phyloP scores from a whole-genome alignment of 23 tunicate genomes.

The Oikopleura albicans region DNA sequence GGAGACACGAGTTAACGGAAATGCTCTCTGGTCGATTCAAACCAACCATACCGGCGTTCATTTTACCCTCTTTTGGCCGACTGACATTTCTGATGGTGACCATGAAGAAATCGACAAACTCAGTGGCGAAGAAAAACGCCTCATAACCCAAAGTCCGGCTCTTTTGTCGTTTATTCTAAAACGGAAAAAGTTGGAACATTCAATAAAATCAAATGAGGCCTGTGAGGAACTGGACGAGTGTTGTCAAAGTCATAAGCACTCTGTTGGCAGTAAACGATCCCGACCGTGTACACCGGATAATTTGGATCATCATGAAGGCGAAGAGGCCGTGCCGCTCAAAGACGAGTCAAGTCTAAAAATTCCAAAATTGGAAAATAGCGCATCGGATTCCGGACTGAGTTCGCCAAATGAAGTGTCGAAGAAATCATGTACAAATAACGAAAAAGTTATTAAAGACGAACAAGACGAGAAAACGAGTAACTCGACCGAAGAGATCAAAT shows the following conservation, averaged over 20 bases:
- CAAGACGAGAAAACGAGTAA: background rate
- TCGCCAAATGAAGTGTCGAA: background rate
- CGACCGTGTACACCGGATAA: background rate
- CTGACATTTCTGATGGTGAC: background rate
- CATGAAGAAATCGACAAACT: background rate
- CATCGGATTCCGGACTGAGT: background rate
- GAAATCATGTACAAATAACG: background rate
- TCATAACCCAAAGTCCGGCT: conserved; percentile 2
- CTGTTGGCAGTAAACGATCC: background rate
- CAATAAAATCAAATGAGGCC: background rate
- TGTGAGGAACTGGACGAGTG: background rate
- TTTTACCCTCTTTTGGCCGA: conserved; percentile 13
- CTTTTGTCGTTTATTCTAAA: background rate
- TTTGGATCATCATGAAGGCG: too few species aligned
- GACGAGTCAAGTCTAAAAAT: too few species aligned
- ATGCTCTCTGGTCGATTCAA: conserved; percentile 10
- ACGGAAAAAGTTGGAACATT: background rate
- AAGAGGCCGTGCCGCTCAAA: background rate
- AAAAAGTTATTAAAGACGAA: background rate
- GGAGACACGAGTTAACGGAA: background rate
- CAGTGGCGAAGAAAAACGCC: background rate
- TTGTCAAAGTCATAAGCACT: background rate
- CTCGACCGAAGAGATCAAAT: background rate
- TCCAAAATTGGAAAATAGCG: background rate
- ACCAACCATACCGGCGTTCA: background rate